phyloP scores from a whole-genome alignment of 2,113 vertebrate genomes.

The Clarias gariepinus region DNA sequence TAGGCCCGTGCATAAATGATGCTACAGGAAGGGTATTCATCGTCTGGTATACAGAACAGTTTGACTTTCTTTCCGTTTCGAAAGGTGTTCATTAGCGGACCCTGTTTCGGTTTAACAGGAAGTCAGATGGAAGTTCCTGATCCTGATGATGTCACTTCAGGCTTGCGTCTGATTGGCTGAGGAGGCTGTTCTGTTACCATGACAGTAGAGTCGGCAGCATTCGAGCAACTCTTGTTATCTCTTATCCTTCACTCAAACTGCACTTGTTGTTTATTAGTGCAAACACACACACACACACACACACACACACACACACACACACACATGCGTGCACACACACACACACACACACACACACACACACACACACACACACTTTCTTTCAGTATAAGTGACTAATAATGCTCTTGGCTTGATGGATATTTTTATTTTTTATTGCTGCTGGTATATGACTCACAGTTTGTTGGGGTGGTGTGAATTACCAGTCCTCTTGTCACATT shows the following conservation, averaged over 20 bases:
- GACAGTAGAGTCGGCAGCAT: constrained; percentile 13
- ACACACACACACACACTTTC: constrained; percentile 4
- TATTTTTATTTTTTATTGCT: background rate
- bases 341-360: constrained; percentile 15
- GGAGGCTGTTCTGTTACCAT: constrained; percentile 27
- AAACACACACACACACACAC: background rate
- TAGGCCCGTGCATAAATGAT: background rate
- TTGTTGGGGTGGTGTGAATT: constrained; percentile 7
- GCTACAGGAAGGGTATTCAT: background rate
- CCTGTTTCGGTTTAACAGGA: background rate
- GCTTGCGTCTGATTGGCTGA: constrained; percentile 1
- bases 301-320: too few relatives aligned
- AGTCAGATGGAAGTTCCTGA: background rate
- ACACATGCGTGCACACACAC: background rate
- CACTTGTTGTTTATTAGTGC: background rate
- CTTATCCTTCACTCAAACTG: constrained; percentile 12
- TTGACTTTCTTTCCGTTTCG: background rate
- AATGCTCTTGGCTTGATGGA: background rate
- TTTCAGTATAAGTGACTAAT: constrained; percentile 1
- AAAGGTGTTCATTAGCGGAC: background rate
- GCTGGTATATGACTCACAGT: background rate
- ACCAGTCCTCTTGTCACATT: background rate
- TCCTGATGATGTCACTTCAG: background rate
- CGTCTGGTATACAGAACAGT: background rate
- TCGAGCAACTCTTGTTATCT: background rate